A percentile compares a stretch with the other conserved stretches of the same genome.
These are phyloP conservation scores for Diplazon laetatorius DNA, from an alignment of 2,888 invertebrate genomes.

Conservation along the genomic window DNA sequence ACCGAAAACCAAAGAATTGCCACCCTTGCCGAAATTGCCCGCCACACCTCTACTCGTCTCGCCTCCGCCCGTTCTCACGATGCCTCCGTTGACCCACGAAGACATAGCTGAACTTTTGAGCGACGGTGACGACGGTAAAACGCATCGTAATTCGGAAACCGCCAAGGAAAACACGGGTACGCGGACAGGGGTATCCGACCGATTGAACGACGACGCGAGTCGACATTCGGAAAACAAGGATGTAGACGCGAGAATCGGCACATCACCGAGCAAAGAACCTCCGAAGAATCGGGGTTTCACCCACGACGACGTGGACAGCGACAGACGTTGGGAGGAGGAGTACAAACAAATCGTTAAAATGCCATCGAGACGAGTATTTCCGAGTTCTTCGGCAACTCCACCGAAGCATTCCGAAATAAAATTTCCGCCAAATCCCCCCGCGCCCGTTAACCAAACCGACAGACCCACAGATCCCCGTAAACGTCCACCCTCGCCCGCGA, in stretches of 20 bases:
- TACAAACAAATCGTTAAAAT: slow-evolving; percentile 76
- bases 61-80: slow-evolving; percentile 73
- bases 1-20: slow-evolving; percentile 66
- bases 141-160: slow-evolving; percentile 59
- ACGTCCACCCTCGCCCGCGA: slow-evolving; percentile 59
- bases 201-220: slow-evolving; percentile 27
- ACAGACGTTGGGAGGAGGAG: slow-evolving; percentile 73
- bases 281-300: slow-evolving; percentile 41
- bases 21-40: slow-evolving; percentile 59
- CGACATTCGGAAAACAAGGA: too few species aligned
- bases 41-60: slow-evolving; percentile 72
- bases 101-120: slow-evolving; percentile 78
- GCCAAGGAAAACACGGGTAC: slow-evolving; percentile 14
- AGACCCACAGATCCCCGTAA: slow-evolving; percentile 63
- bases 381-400: slow-evolving; percentile 32
- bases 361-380: slow-evolving; percentile 58
- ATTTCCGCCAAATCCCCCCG: background rate
- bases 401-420: slow-evolving; percentile 54
- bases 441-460: slow-evolving; percentile 29
- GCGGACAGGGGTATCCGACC: background rate
- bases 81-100: slow-evolving; percentile 78
- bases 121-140: slow-evolving; percentile 79
- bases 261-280: slow-evolving; percentile 48
- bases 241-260: slow-evolving; percentile 34
- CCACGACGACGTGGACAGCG: slow-evolving; percentile 68